Evolutionary conservation across 1,140 invertebrate species (phyloP).

Genomic region (Rhagoletis pomonella): DNA sequence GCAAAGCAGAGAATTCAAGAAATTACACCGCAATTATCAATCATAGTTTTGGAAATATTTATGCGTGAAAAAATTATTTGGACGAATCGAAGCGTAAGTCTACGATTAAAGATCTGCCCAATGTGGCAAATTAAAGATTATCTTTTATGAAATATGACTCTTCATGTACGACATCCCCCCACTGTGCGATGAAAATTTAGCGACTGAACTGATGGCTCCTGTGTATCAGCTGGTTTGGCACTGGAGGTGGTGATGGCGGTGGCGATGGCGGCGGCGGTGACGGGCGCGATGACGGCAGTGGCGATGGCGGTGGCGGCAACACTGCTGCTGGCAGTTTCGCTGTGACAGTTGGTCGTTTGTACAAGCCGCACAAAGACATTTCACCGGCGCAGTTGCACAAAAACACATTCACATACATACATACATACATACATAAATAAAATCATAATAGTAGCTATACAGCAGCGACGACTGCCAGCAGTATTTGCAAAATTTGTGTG

Average conservation of each 20-base stretch:
- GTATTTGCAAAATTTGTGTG: conserved; percentile 15
- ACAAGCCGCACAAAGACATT: neutral
- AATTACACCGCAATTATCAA: no score
- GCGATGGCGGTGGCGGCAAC: neutral
- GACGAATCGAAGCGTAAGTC: no score
- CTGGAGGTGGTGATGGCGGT: neutral
- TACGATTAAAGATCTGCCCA: no score
- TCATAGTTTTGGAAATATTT: no score
- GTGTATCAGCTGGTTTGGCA: no score
- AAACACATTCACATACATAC: neutral
- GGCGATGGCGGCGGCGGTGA: neutral
- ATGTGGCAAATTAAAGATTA: no score
- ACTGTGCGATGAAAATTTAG: neutral
- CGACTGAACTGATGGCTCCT: no score
- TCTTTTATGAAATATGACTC: no score
- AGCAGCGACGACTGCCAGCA: neutral
- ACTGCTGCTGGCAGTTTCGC: neutral
- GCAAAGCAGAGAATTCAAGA: no score
- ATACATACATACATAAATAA: neutral
- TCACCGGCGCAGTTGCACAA: neutral
- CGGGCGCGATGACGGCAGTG: neutral
- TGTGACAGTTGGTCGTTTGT: conserved; percentile 31
- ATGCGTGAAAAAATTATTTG: no score
- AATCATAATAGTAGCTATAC: neutral
- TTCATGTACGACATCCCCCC: neutral